These are phyloP conservation scores for Sinocyclocheilus grahami DNA, from an alignment of 2,113 vertebrate genomes.

Conservation along the genomic window DNA sequence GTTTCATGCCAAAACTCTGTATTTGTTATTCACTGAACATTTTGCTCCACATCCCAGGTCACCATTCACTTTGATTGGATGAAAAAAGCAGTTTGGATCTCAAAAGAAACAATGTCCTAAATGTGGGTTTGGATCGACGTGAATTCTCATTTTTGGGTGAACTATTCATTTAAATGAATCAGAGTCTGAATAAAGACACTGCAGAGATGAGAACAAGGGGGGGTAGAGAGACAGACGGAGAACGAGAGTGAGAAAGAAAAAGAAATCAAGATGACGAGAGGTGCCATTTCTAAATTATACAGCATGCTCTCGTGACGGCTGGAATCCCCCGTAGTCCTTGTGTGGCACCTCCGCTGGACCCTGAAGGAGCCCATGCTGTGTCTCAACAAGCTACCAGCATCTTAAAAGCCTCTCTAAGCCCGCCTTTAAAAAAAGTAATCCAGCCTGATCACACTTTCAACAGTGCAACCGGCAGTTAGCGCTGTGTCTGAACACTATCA, in stretches of 20 bases:
- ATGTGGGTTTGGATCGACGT: not conserved
- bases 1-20: too few species aligned
- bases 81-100: not conserved
- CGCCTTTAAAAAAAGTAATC: slow-evolving; percentile 30
- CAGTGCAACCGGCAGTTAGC: not conserved
- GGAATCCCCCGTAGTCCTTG: not conserved
- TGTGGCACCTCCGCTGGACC: not conserved
- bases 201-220: slow-evolving; percentile 34
- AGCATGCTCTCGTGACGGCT: not conserved
- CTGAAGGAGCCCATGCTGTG: slow-evolving; percentile 6
- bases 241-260: not conserved
- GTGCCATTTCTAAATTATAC: slow-evolving; percentile 38
- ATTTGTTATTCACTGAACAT: not conserved
- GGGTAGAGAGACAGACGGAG: not conserved
- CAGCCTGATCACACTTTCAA: slow-evolving; percentile 13
- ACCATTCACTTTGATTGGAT: not conserved
- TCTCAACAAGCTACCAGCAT: slow-evolving; percentile 11
- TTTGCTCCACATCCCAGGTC: not conserved
- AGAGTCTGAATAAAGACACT: slow-evolving; percentile 1
- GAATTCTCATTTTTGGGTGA: slow-evolving; percentile 2
- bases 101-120: not conserved
- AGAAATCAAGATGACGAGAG: not conserved
- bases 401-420: slow-evolving; percentile 4
- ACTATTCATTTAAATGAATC: not conserved
- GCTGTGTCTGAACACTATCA: not conserved